Evolutionary conservation across 2,888 invertebrate genomes (phyloP).

Genomic region (Acanthosepion esculentum): DNA sequence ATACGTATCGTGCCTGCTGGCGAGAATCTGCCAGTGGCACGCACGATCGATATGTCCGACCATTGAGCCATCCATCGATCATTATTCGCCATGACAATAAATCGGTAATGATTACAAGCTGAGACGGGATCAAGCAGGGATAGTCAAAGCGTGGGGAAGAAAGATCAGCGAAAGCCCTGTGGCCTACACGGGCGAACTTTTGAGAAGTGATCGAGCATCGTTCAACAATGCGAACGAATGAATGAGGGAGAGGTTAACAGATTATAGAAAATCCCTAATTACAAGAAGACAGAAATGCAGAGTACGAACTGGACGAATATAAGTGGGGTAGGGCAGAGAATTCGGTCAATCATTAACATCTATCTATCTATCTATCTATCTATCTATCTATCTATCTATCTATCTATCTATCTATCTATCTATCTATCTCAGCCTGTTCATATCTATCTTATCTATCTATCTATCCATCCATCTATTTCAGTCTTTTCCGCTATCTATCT

Average conservation of each 20-base stretch:
- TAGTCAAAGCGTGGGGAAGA: background rate
- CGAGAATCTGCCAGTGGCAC: background rate
- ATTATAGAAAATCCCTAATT: background rate
- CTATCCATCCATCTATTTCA: too few relatives aligned
- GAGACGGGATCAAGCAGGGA: background rate
- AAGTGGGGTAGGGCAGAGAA: background rate
- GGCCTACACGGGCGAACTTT: background rate
- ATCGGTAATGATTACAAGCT: background rate
- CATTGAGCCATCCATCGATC: background rate
- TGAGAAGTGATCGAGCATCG: background rate
- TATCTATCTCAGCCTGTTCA: background rate
- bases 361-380: background rate
- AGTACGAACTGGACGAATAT: background rate
- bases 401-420: background rate
- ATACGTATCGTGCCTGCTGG: constrained; percentile 33
- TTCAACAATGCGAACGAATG: background rate
- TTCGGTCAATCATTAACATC: background rate
- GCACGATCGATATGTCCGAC: background rate
- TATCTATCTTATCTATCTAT: background rate
- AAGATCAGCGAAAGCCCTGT: background rate
- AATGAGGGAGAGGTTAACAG: background rate
- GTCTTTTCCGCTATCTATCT: too few relatives aligned
- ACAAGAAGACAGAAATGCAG: background rate
- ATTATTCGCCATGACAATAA: background rate
- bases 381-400: background rate